These are phyloP conservation scores for Druceiella hillmani DNA, from an alignment of 2,888 invertebrate genomes.

Conservation along the genomic window DNA sequence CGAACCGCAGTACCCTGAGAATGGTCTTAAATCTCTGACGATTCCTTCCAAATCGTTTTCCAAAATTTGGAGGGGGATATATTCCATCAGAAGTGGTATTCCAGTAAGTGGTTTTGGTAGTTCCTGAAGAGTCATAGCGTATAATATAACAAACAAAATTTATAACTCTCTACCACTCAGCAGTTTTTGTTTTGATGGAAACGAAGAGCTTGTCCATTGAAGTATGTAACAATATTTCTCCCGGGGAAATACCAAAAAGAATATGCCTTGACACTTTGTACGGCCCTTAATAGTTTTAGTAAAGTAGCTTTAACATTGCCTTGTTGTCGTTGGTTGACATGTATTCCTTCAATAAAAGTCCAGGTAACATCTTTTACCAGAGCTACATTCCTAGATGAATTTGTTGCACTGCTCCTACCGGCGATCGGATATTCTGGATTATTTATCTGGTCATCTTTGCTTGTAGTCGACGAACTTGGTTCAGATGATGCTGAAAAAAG, in stretches of 20 bases:
- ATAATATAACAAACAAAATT: slow-evolving; percentile 7
- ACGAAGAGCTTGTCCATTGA: slow-evolving; percentile 6
- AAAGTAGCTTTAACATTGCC: slow-evolving; percentile 6
- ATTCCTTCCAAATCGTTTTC: slow-evolving; percentile 10
- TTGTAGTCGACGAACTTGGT: slow-evolving; percentile 4
- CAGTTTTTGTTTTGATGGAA: slow-evolving; percentile 8
- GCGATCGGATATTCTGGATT: too few species aligned
- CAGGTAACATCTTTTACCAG: slow-evolving; percentile 7
- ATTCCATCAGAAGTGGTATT: slow-evolving; percentile 8
- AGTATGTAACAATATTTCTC: slow-evolving; percentile 7
- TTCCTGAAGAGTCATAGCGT: slow-evolving; percentile 9
- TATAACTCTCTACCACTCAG: slow-evolving; percentile 6
- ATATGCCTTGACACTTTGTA: too few species aligned
- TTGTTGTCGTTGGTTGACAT: slow-evolving; percentile 7
- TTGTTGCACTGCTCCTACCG: not conserved
- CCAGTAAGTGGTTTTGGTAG: slow-evolving; percentile 10
- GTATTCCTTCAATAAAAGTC: slow-evolving; percentile 4
- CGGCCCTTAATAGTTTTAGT: too few species aligned
- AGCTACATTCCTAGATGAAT: slow-evolving; percentile 1
- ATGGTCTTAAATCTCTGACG: slow-evolving; percentile 9
- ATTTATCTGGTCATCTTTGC: slow-evolving; percentile 3
- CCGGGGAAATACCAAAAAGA: too few species aligned
- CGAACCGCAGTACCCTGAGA: slow-evolving; percentile 9
- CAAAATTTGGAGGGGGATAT: slow-evolving; percentile 9
- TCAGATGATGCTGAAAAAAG: slow-evolving; percentile 7